A percentile compares a stretch with the other conserved stretches of the same genome.
These are phyloP conservation scores for Ecdyonurus torrentis DNA, from an alignment of 2,888 invertebrate genomes.

Conservation along the genomic window DNA sequence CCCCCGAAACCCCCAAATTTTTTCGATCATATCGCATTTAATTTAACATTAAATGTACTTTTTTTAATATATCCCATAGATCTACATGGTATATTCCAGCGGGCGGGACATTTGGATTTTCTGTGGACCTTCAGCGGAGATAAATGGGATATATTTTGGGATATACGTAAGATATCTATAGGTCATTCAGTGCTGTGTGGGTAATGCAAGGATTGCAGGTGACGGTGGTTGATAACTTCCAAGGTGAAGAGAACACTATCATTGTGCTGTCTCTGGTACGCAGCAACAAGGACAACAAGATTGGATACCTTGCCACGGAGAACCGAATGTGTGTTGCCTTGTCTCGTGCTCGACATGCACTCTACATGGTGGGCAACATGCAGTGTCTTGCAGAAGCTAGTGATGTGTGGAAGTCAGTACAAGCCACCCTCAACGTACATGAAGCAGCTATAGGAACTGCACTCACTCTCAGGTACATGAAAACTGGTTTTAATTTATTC, in stretches of 20 bases:
- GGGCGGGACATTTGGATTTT: too few species aligned
- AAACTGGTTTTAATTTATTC: too few species aligned
- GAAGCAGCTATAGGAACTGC: slow-evolving; percentile 27
- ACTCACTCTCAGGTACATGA: slow-evolving; percentile 2
- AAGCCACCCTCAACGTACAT: slow-evolving; percentile 28
- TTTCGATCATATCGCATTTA: too few species aligned
- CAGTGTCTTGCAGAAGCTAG: slow-evolving; percentile 18
- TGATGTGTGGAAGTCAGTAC: slow-evolving; percentile 32
- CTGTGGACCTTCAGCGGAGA: too few species aligned
- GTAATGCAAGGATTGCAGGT: slow-evolving; percentile 19
- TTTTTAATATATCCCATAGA: too few species aligned
- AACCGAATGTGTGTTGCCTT: slow-evolving; percentile 20
- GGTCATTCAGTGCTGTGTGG: too few species aligned
- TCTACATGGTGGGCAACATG: slow-evolving; percentile 24
- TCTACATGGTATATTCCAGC: too few species aligned
- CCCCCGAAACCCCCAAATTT: too few species aligned
- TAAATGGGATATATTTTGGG: too few species aligned
- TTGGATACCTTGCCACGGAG: slow-evolving; percentile 18
- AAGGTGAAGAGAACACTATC: slow-evolving; percentile 23
- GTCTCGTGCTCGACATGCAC: slow-evolving; percentile 22
- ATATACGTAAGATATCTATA: slow-evolving; percentile 11
- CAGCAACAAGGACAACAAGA: slow-evolving; percentile 18
- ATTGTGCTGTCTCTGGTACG: slow-evolving; percentile 24
- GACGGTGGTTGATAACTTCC: slow-evolving; percentile 24
- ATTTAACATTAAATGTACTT: too few species aligned